Evolutionary conservation across 1,140 invertebrate genomes (phyloP).

Genomic region (Papilio helenus): DNA sequence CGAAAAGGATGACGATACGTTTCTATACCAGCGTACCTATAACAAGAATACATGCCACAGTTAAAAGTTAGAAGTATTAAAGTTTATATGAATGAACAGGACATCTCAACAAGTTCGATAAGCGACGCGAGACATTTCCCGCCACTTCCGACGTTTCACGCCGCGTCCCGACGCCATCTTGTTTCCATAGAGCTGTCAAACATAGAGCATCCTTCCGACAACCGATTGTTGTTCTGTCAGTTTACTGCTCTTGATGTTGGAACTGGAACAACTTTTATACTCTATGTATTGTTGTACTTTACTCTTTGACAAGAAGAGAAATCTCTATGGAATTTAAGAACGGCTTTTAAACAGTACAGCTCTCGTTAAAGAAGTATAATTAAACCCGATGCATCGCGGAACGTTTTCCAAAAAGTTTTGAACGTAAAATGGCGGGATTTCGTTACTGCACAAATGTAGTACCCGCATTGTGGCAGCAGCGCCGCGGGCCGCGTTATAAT

Average conservation of each 20-base stretch:
- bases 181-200: conserved; percentile 1
- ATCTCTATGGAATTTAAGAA: not conserved
- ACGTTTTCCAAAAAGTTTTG: not conserved
- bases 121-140: conserved; percentile 2
- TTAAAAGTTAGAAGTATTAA: not conserved
- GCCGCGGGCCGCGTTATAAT: conserved; percentile 27
- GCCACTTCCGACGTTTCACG: conserved; percentile 19
- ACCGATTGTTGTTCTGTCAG: conserved; percentile 4
- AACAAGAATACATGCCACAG: not conserved
- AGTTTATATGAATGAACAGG: conserved; percentile 5
- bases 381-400: not conserved
- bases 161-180: conserved; percentile 28
- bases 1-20: not conserved
- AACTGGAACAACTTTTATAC: not conserved
- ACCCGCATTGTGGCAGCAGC: not conserved
- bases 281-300: not conserved
- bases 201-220: not conserved
- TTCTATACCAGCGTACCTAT: not conserved
- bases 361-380: conserved; percentile 15
- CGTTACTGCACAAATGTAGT: conserved; percentile 10
- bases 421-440: conserved; percentile 23
- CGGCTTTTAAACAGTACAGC: not conserved
- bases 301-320: not conserved
- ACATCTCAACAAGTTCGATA: conserved; percentile 9
- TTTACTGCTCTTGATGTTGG: not conserved